Base-by-base conservation (phyloP, 2,797 vertebrate genomes). In the Coranthus polyacanthus region DNA sequence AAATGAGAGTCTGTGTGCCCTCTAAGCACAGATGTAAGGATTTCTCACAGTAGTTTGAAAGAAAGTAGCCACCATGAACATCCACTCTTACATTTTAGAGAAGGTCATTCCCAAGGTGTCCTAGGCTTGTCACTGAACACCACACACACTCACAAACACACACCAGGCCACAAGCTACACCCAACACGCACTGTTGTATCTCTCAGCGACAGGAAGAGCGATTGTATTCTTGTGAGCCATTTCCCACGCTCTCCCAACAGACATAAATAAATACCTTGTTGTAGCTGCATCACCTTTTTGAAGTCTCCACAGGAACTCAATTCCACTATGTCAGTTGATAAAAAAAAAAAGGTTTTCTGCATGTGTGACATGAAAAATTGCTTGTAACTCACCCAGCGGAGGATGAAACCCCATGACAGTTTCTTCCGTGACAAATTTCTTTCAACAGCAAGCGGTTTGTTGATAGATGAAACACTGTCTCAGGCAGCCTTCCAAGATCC, bases 381-480 rank as follows among this genome's bases (percentile, higher is more conserved):
- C 57, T 24, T 44, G 43, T 47, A 61, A 21, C 53, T 42, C 21
- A 55, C 17, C 26, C 45, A 24, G 22, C 36, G 6, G 36, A 60
- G 9, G 16, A 45, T 24, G 12, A 66, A 63, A 36, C 26, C 12
- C 34, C 0, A 1, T 29, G 17, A 24, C 5, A 21, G 3, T 49
- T 56, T 50, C 44, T 49, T 66, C 29, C 50, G 17, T 51, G 53
- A 57, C 17, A 54, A 18, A 50, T 50, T 24, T 29, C 17, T 12
- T 39, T 64, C 8, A 59, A 20, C n/a, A n/a, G n/a, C 5, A 17
- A 3, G 22, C 34, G 44, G 12, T 70, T 64, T 61, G 41, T 9
- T 41, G 34, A 44, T 49, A n/a, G 45, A 47, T 57, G 34, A 36
- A 69, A 75, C 29, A 49, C 8, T 34, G 17, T 60, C 20, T 45